phyloP scores from a whole-genome alignment of 2,888 invertebrate genomes.

The Oscheius onirici region DNA sequence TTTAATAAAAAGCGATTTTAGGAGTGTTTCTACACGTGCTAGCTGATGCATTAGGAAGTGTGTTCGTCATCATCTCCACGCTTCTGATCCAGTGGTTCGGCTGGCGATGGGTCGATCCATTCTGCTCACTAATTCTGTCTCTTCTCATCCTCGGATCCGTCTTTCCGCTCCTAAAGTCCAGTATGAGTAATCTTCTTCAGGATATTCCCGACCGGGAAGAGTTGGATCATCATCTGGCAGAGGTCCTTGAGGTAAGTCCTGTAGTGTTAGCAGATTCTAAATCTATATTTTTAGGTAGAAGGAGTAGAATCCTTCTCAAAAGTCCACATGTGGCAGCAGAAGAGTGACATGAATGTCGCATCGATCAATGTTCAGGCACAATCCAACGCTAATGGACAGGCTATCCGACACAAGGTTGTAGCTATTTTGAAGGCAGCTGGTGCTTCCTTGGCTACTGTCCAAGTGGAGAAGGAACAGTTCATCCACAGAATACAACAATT shows the following conservation, averaged over 20 bases:
- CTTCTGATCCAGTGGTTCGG: conserved; percentile 76
- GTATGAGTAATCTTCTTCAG: conserved; percentile 55
- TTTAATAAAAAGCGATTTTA: conserved; percentile 55
- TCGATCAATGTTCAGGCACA: conserved; percentile 73
- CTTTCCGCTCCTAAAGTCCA: conserved; percentile 75
- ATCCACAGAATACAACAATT: conserved; percentile 72
- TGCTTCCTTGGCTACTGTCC: conserved; percentile 73
- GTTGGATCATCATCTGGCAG: conserved; percentile 55
- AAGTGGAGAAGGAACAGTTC: conserved; percentile 74
- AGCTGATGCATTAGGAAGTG: conserved; percentile 77
- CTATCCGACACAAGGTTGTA: conserved; percentile 54
- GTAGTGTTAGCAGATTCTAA: too few species aligned
- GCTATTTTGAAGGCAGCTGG: conserved; percentile 67
- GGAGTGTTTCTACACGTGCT: conserved; percentile 77
- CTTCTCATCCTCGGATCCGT: conserved; percentile 76
- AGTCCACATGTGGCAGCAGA: conserved; percentile 75
- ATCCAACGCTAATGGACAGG: conserved; percentile 63
- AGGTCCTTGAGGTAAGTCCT: conserved; percentile 44
- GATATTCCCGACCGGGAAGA: conserved; percentile 65
- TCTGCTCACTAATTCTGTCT: conserved; percentile 77
- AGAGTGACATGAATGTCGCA: conserved; percentile 73
- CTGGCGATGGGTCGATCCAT: conserved; percentile 76
- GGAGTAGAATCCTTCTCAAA: conserved; percentile 74
- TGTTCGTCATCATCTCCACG: conserved; percentile 77
- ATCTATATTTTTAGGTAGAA: conserved; percentile 70